phyloP scores from a whole-genome alignment of 2,113 vertebrate genomes.

The Aphyosemion australe region DNA sequence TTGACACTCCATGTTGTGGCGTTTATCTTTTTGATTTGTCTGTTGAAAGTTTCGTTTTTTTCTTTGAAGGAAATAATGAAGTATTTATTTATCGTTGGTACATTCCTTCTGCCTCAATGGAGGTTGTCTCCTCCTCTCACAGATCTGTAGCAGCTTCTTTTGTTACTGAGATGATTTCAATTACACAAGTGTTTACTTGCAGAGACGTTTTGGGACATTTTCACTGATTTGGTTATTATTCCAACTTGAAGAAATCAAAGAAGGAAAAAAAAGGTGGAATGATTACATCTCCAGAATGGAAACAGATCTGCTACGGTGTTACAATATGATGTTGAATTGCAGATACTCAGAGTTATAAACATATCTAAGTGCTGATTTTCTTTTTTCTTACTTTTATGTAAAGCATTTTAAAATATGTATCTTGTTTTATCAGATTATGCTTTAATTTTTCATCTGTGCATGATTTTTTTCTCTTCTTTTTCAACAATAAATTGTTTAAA shows the following conservation, averaged over 20 bases:
- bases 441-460: constrained; percentile 72
- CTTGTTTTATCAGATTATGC: constrained; percentile 55
- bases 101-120: constrained; percentile 81
- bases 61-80: constrained; percentile 69
- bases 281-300: constrained; percentile 30
- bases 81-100: constrained; percentile 83
- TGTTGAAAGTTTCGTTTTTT: constrained; percentile 54
- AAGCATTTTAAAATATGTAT: constrained; percentile 72
- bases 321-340: constrained; percentile 58
- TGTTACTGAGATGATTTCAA: constrained; percentile 40
- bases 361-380: constrained; percentile 58
- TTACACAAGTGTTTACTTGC: constrained; percentile 47
- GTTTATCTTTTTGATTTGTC: constrained; percentile 79
- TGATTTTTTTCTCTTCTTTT: constrained; percentile 67
- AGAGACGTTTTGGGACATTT: constrained; percentile 11
- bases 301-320: constrained; percentile 81
- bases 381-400: constrained; percentile 59
- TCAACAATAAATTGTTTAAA: constrained; percentile 78
- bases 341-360: constrained; percentile 39
- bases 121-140: constrained; percentile 69
- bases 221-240: constrained; percentile 32
- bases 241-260: constrained; percentile 11
- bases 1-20: constrained; percentile 80
- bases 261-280: constrained; percentile 18
- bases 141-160: constrained; percentile 40